These are phyloP conservation scores for Capricornis sumatraensis DNA, from an alignment of 2,113 vertebrate species.

Conservation along the genomic window DNA sequence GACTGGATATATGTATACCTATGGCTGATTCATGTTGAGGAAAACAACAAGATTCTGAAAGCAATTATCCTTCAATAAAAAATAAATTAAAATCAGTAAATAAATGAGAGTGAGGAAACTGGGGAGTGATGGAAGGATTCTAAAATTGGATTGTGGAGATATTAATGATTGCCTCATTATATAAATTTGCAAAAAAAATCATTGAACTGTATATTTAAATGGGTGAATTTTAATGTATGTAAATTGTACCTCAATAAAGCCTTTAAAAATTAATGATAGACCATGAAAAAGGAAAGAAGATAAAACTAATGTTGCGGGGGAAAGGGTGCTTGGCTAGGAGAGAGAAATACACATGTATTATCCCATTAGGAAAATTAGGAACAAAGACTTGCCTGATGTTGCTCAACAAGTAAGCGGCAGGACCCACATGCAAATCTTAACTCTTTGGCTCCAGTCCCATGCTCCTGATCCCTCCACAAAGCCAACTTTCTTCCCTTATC, in stretches of 20 bases:
- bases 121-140: background rate
- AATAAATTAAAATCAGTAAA: background rate
- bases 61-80: background rate
- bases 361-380: background rate
- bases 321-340: background rate
- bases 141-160: background rate
- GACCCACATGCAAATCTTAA: background rate
- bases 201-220: background rate
- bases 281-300: background rate
- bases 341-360: background rate
- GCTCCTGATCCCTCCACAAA: background rate
- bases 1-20: background rate
- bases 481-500: background rate
- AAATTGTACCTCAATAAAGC: background rate
- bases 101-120: background rate
- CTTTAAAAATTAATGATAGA: background rate
- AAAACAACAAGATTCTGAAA: background rate
- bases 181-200: background rate
- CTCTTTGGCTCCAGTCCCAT: background rate
- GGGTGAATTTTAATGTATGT: slow-evolving; percentile 4
- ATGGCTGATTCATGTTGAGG: background rate
- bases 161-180: background rate
- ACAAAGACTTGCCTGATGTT: background rate
- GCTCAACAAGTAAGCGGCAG: background rate
- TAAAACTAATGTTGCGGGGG: background rate